Evolutionary conservation across 2,797 vertebrate species (phyloP).

Genomic region (Molossus alvarezi): DNA sequence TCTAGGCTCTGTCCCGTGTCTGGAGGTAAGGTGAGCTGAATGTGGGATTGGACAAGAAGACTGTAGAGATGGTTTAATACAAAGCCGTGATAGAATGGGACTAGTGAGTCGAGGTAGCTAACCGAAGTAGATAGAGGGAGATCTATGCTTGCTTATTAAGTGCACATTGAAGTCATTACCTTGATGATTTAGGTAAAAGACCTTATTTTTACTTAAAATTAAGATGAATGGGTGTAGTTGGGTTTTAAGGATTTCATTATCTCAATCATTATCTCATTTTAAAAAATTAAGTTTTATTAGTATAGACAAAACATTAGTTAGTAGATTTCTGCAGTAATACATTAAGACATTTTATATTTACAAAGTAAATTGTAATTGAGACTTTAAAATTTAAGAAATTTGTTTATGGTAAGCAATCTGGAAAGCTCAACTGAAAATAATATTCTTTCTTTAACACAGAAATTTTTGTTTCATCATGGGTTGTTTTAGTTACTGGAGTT

Average conservation of each 20-base stretch:
- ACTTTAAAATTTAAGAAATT: too few relatives aligned
- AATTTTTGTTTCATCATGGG: too few relatives aligned
- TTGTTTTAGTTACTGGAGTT: too few relatives aligned
- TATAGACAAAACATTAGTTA: too few relatives aligned
- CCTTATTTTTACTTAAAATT: conserved; percentile 53
- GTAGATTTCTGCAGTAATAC: too few relatives aligned
- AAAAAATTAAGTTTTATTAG: too few relatives aligned
- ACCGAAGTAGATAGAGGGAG: not conserved
- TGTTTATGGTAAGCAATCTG: too few relatives aligned
- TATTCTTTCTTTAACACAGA: too few relatives aligned
- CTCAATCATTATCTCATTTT: conserved; percentile 56
- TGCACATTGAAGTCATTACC: conserved; percentile 47
- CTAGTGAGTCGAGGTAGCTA: not conserved
- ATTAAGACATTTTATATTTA: not conserved
- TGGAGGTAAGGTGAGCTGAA: not conserved
- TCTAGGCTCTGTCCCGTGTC: not conserved
- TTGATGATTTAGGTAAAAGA: conserved; percentile 49
- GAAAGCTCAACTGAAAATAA: too few relatives aligned
- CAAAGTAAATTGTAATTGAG: too few relatives aligned
- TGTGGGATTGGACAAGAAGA: not conserved
- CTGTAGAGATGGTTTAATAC: not conserved
- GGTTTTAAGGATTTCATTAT: conserved; percentile 56
- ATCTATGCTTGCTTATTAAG: not conserved
- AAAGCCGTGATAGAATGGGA: not conserved
- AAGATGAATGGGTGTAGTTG: conserved; percentile 29